phyloP scores from a whole-genome alignment of 2,797 vertebrate species.

The Lepilemur ruficaudatus region DNA sequence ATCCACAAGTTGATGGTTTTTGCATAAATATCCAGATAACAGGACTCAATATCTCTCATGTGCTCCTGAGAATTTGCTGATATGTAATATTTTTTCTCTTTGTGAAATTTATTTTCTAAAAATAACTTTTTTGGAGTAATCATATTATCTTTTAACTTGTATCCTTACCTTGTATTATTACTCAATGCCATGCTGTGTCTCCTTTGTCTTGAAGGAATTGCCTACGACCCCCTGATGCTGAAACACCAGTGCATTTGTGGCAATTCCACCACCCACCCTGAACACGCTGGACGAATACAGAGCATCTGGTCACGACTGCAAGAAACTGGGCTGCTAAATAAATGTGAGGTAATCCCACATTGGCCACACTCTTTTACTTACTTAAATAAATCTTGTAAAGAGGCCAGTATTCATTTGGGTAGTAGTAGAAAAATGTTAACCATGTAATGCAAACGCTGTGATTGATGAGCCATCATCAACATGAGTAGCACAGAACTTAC shows the following conservation, averaged over 20 bases:
- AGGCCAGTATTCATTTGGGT: conserved; percentile 43
- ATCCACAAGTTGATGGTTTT: background rate
- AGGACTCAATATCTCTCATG: background rate
- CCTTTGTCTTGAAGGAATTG: conserved; percentile 82
- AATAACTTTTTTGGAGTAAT: background rate
- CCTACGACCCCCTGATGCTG: conserved; percentile 87
- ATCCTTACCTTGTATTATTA: background rate
- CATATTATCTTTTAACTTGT: background rate
- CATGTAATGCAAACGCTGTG: background rate
- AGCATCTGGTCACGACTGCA: conserved; percentile 90
- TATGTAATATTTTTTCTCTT: background rate
- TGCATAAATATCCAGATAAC: background rate
- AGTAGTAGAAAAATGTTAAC: conserved; percentile 58
- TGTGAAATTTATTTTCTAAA: background rate
- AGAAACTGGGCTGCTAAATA: conserved; percentile 87
- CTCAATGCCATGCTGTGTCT: background rate
- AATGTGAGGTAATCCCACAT: conserved; percentile 87
- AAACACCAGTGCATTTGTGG: conserved; percentile 89
- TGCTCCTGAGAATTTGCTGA: background rate
- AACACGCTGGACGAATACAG: conserved; percentile 88
- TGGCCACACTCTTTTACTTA: conserved; percentile 72
- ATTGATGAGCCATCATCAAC: conserved; percentile 8
- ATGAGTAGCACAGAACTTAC: background rate
- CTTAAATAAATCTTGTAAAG: conserved; percentile 72
- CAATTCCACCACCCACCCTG: conserved; percentile 85